Conservation (phyloP, 2,797 vertebrate genomes). For the Mormyrops attenuatus region DNA sequence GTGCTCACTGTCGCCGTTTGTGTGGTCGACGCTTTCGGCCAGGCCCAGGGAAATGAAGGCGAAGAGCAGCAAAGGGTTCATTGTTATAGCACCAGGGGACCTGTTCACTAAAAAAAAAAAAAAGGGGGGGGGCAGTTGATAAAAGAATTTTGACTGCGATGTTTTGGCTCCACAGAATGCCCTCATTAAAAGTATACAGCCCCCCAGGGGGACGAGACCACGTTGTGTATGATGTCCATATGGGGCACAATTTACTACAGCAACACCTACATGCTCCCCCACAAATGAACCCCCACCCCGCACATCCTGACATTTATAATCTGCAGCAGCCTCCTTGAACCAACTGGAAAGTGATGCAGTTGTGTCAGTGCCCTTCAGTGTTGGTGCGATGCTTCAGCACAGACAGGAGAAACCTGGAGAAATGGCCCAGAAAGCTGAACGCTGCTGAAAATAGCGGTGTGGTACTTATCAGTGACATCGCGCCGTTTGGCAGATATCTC, state of each 20-base stretch:
- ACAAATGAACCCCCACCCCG: not conserved
- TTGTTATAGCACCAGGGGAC: slow-evolving; percentile 58
- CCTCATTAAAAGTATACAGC: slow-evolving; percentile 10
- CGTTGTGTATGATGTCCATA: not conserved
- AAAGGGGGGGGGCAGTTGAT: not conserved
- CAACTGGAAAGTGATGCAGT: slow-evolving; percentile 18
- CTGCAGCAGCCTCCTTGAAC: slow-evolving; percentile 30
- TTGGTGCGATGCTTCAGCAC: not conserved
- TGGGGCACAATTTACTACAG: not conserved
- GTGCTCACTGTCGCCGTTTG: slow-evolving; percentile 66
- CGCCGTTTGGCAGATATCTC: not conserved
- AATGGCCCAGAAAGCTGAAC: slow-evolving; percentile 23
- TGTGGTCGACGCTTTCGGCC: slow-evolving; percentile 65
- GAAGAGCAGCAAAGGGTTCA: slow-evolving; percentile 78
- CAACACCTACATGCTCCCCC: not conserved
- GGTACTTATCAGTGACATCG: slow-evolving; percentile 2
- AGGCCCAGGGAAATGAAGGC: slow-evolving; percentile 73
- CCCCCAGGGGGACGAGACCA: not conserved
- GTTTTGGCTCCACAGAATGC: slow-evolving; percentile 29
- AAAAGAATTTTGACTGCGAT: slow-evolving; percentile 15
- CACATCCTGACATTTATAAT: slow-evolving; percentile 8
- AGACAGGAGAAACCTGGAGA: not conserved
- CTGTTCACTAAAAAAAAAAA: slow-evolving; percentile 66
- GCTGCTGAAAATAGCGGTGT: slow-evolving; percentile 21
- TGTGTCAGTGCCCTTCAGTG: slow-evolving; percentile 25